Conservation (phyloP, 1,140 invertebrate species). For the Conus betulinus region DNA sequence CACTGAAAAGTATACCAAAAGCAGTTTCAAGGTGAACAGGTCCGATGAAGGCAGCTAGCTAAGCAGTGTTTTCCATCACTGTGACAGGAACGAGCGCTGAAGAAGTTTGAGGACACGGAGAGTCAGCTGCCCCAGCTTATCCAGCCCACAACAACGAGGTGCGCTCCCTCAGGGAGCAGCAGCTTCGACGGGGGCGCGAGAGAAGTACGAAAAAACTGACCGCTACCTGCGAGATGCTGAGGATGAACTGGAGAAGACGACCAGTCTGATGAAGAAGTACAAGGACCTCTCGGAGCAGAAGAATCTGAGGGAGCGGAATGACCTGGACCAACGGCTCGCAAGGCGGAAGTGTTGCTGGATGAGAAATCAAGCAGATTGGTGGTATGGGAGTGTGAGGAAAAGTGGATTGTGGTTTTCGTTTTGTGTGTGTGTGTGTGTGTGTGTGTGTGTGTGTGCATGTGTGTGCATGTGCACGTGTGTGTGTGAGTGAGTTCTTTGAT, state of each 20-base stretch:
- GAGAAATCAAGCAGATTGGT: conserved; percentile 66
- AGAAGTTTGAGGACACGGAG: conserved; percentile 68
- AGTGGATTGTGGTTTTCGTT: neutral
- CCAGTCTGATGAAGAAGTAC: conserved; percentile 69
- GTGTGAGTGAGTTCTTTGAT: too few species aligned
- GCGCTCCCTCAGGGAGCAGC: conserved; percentile 68
- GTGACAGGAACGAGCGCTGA: conserved; percentile 65
- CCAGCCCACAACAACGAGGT: conserved; percentile 71
- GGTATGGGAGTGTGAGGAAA: conserved; percentile 50
- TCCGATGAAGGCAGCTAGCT: too few species aligned
- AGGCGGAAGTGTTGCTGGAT: conserved; percentile 67
- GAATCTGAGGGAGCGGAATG: conserved; percentile 69
- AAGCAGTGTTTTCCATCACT: too few species aligned
- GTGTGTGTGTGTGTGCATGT: too few species aligned
- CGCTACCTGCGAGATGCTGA: conserved; percentile 67
- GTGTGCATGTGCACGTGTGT: too few species aligned
- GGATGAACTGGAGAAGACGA: conserved; percentile 68
- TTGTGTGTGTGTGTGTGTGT: neutral
- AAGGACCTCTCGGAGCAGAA: conserved; percentile 69
- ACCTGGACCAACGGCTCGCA: conserved; percentile 65
- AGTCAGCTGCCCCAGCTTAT: conserved; percentile 70
- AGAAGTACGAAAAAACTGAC: conserved; percentile 67
- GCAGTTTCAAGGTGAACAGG: too few species aligned
- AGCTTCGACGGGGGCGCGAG: conserved; percentile 67
- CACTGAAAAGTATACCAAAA: too few species aligned